phyloP scores from a whole-genome alignment of 2,113 vertebrate genomes.

The Chloroceryle aenea region DNA sequence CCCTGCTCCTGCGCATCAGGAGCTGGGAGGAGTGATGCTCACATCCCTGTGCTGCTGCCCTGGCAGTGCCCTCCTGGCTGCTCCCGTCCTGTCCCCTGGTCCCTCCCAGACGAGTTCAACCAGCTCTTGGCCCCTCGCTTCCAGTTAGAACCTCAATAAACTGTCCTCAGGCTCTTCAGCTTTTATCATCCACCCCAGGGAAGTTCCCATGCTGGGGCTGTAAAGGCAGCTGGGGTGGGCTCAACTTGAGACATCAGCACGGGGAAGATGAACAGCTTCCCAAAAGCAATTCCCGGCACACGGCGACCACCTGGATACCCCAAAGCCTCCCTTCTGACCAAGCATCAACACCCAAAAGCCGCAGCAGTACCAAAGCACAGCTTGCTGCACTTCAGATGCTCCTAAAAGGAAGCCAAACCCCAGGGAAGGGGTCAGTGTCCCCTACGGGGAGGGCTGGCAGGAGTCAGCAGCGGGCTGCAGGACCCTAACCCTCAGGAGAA shows the following conservation, averaged over 20 bases:
- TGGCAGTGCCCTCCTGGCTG: not conserved
- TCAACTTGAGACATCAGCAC: not conserved
- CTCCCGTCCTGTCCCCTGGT: not conserved
- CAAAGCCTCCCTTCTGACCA: not conserved
- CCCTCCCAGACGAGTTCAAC: fast-evolving
- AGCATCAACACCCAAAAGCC: not conserved
- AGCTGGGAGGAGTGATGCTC: not conserved
- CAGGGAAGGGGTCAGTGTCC: not conserved
- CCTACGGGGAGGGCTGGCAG: not conserved
- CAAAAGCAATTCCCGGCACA: not conserved
- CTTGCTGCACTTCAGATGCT: fast-evolving
- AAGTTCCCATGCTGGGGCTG: not conserved
- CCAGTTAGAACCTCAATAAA: not conserved
- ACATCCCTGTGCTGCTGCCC: fast-evolving
- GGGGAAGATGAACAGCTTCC: fast-evolving
- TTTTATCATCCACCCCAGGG: not conserved
- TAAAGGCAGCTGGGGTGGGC: not conserved
- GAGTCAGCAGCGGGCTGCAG: not conserved
- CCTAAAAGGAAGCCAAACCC: not conserved
- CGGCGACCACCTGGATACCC: not conserved
- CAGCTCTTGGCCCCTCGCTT: not conserved
- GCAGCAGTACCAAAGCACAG: fast-evolving
- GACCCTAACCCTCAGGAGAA: not conserved
- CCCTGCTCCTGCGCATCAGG: not conserved
- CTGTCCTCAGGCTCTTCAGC: fast-evolving